Base-by-base conservation (phyloP, 2,888 invertebrate species). In the Drosophila atripex region DNA sequence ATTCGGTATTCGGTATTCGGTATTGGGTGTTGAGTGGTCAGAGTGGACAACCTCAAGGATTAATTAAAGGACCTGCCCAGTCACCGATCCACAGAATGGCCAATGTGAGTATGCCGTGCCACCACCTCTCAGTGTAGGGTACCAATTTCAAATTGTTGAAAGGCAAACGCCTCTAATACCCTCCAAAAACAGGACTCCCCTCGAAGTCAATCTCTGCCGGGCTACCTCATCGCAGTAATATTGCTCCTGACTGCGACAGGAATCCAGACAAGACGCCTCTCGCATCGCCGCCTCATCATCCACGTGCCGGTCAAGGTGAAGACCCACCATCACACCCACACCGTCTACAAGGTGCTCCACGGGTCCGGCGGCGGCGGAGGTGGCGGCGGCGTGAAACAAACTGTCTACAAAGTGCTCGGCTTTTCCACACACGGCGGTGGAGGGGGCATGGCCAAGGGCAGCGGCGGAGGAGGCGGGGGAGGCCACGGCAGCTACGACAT, bases 271-370 rank as follows among this genome's bases (percentile, higher is more conserved):
- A 75, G 87, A 7, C 83, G 88, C 23, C 59, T 75, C 92, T 50
- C 65, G 35, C 94, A 95, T 90, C 94, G 95, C 85, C 95, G 95
- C 86, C 95, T 96, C 75, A 93, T 96, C 83, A 96, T 96, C 89
- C 96, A 96, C 91, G 95, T 96, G 52, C 96, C 96, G 1, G 93
- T 95, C 90, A 95, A 95, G 90, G 93, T 96, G 75, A 95, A 96
- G 88, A 94, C 95, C 73, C 95, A 96, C 83, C 95, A 96, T 80
- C 89, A 89, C 70, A 96, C 95, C 56, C 95, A 95, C 88, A 96
- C 96, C 5, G 87, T 91, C 45, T 95, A 95, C 76, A 95, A 96
- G 85, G 95, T 95, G 88, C 92, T 95, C 25, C 95, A 94, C 80
- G 94, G 94, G 83, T 93, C 93, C 73, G 93, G 93, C 2, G 93